Conservation (phyloP, 2,113 vertebrate species). For the Ardeotis arabs region DNA sequence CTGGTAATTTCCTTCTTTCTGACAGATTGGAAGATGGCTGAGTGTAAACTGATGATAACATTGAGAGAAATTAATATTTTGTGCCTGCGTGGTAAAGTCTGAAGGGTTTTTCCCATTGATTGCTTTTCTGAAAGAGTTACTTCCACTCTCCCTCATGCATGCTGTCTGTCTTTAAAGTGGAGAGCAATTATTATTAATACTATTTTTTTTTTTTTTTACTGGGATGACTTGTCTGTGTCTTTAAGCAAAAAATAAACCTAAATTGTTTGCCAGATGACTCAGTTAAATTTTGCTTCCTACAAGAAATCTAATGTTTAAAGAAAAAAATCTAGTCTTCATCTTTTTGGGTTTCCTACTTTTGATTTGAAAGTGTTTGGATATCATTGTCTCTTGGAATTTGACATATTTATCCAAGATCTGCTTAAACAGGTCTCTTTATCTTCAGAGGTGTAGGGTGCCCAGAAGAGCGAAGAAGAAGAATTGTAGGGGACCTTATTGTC, state of each 20-base stretch:
- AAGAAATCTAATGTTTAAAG: not conserved
- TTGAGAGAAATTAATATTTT: not conserved
- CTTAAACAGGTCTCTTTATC: not conserved
- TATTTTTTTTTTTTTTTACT: not conserved
- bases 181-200: not conserved
- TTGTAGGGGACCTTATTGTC: not conserved
- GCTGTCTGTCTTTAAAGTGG: not conserved
- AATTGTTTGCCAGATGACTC: not conserved
- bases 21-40: not conserved
- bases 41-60: not conserved
- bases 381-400: not conserved
- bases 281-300: not conserved
- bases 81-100: not conserved
- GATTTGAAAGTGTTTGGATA: not conserved
- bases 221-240: not conserved
- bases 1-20: not conserved
- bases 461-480: not conserved
- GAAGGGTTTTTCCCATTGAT: not conserved
- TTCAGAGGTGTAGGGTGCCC: not conserved
- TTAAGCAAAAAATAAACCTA: not conserved
- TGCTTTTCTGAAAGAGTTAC: not conserved
- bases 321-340: not conserved
- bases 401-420: not conserved
- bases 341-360: not conserved
- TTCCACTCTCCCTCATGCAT: not conserved